A percentile compares a stretch with the other conserved stretches of the same genome.
phyloP scores from a whole-genome alignment of 2,113 vertebrate genomes.

The Murina feae region DNA sequence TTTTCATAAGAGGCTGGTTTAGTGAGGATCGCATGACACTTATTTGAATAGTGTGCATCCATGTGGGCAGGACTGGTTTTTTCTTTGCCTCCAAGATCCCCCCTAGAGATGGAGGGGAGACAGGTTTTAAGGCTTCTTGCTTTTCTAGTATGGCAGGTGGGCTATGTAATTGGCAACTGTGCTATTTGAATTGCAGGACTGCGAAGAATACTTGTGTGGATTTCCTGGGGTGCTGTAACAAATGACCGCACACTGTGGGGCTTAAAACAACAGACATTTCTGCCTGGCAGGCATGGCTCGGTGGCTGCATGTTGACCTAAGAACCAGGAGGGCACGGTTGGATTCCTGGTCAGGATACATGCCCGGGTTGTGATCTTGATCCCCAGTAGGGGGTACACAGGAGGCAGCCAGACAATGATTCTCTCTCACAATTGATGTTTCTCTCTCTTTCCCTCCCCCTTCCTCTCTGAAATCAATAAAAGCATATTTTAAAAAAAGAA shows the following conservation, averaged over 20 bases:
- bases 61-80: not conserved
- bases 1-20: not conserved
- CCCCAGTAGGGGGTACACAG: no score
- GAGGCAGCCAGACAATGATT: no score
- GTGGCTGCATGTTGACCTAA: no score
- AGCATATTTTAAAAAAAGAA: not conserved
- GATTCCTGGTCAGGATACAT: no score
- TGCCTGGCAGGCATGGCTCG: no score
- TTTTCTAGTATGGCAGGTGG: not conserved
- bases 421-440: no score
- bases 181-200: not conserved
- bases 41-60: not conserved
- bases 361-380: no score
- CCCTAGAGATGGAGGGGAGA: not conserved
- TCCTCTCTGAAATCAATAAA: no score
- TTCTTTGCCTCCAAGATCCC: not conserved
- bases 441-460: no score
- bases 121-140: not conserved
- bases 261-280: not conserved
- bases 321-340: no score
- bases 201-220: not conserved
- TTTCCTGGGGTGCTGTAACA: not conserved
- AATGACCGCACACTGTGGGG: not conserved
- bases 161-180: not conserved
- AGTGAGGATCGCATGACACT: not conserved